Evolutionary conservation across 2,888 invertebrate genomes (phyloP).

Genomic region (Crepidodera aurea): DNA sequence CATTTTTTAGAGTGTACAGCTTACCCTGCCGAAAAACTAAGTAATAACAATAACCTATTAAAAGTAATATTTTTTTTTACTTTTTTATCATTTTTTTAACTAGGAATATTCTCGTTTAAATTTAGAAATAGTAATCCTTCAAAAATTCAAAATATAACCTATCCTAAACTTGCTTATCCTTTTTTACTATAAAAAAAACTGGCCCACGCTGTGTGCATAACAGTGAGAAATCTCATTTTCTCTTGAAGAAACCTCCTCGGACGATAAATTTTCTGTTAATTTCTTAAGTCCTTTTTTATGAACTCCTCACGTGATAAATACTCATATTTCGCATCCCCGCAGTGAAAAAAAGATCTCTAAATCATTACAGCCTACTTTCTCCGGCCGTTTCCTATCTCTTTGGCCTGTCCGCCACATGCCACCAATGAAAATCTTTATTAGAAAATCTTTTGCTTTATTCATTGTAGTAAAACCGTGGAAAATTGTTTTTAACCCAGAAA

Average conservation of each 20-base stretch:
- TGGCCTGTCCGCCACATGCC: neutral
- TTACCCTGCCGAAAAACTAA: no score
- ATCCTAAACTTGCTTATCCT: no score
- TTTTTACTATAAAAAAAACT: no score
- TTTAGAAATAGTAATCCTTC: no score
- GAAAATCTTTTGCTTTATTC: constrained; percentile 4
- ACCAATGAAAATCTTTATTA: constrained; percentile 8
- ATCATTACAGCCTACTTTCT: constrained; percentile 1
- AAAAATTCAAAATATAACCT: no score
- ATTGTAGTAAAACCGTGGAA: neutral
- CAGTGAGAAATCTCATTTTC: neutral
- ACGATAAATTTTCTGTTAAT: constrained; percentile 14
- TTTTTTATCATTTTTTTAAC: no score
- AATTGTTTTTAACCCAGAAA: constrained; percentile 4
- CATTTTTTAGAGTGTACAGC: no score
- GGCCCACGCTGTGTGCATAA: no score
- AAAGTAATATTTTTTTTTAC: no score
- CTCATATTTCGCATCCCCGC: constrained; percentile 11
- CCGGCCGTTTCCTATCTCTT: neutral
- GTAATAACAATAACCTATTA: no score
- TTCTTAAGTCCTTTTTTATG: constrained; percentile 14
- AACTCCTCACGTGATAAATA: constrained; percentile 15
- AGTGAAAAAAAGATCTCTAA: constrained; percentile 5
- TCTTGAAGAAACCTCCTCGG: neutral
- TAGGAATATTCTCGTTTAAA: no score